Evolutionary conservation across 2,113 vertebrate species (phyloP), one percentile per base, ranked within the genome.

Genomic region (Corythaixoides concolor): DNA sequence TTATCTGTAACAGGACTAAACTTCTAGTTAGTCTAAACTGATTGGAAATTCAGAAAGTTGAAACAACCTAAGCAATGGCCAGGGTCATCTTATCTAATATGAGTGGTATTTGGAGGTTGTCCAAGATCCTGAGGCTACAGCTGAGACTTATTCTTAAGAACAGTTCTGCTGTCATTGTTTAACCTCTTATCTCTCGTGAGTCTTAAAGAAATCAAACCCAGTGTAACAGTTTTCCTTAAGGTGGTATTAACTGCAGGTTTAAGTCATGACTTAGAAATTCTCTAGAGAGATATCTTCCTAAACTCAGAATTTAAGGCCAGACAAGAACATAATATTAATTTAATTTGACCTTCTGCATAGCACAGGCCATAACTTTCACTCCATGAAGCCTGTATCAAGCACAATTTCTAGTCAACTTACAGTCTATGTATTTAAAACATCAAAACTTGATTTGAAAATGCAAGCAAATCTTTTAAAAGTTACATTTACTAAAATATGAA

Each of bases 161-260:
- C 30, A 27, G 15, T 28, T 15, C 10, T 93, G 78, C 62, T 73
- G 30, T 83, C 59, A 80, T n/a, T 91, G 33, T 75, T 94, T 91
- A 87, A 79, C 52, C 15, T 90, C 82, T 76, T 93, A 88, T 82
- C 62, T 90, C 47, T 89, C 3, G 0, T 28, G 49, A 78, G 60
- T 47, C 64, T 84, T 62, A 78, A 82, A 66, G n/a, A 91, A 94
- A 87, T 89, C 84, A 87, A 93, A 76, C 6, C 39, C 63, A 85
- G 32, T 60, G 64, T 91, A 92, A 81, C 14, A 41, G 11, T 87
- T 92, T 85, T 75, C 16, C 77, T 87, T 85, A 68, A 87, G 85
- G 53, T 55, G 11, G 11, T 87, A 89, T 92, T 90, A 93, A 89
- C 75, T 89, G 64, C 73, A 85, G 73, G 15, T 70, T 94, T 93